A percentile compares a stretch with the other conserved stretches of the same genome.
Evolutionary conservation across 2,113 vertebrate species (phyloP).

Genomic region (Muntiacus reevesi): DNA sequence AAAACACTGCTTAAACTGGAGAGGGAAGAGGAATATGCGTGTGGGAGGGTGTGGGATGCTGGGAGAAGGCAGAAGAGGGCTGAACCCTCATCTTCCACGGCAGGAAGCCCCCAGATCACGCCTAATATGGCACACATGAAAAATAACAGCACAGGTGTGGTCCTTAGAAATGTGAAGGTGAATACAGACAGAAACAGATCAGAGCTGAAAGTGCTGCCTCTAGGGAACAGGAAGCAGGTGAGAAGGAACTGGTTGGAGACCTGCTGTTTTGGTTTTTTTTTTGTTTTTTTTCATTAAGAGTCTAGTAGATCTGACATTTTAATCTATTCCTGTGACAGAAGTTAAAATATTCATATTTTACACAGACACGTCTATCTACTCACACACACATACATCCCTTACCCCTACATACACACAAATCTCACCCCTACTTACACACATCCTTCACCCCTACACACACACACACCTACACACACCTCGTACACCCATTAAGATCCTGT

Average conservation of each 20-base stretch:
- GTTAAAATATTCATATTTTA: not conserved
- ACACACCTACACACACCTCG: too few relatives aligned
- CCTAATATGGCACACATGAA: not conserved
- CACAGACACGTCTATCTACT: not conserved
- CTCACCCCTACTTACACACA: too few relatives aligned
- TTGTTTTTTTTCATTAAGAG: not conserved
- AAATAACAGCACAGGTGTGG: not conserved
- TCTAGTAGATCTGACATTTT: not conserved
- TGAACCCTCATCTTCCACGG: not conserved
- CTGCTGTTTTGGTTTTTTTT: too few relatives aligned
- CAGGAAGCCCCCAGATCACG: rapidly evolving
- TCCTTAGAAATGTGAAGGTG: not conserved
- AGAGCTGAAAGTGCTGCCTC: not conserved
- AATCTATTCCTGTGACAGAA: not conserved
- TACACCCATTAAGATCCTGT: not conserved
- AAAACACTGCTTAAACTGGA: not conserved
- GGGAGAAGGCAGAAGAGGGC: not conserved
- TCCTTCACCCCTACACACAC: too few relatives aligned
- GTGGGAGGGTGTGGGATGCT: rapidly evolving
- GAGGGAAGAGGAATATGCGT: rapidly evolving
- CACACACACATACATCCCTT: not conserved
- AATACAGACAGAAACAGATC: not conserved
- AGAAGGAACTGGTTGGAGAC: not conserved
- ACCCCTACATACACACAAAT: not conserved
- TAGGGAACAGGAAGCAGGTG: not conserved